A percentile compares a stretch with the other conserved stretches of the same genome.
These are phyloP conservation scores for Drosophila insularis DNA, from an alignment of 1,140 invertebrate genomes.

Conservation along the genomic window DNA sequence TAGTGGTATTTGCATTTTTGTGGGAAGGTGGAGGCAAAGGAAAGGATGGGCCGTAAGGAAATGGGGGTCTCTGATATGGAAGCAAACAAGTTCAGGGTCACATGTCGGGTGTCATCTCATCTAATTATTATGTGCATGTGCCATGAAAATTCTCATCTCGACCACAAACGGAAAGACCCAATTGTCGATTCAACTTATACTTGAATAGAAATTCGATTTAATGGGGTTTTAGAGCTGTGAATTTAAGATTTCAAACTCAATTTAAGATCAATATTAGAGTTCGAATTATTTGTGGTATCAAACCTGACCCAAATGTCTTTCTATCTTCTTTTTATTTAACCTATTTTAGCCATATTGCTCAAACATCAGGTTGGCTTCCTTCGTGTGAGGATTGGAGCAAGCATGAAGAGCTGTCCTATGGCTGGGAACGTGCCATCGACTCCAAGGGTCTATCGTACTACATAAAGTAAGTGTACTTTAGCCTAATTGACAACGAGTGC, in stretches of 20 bases:
- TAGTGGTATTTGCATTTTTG: constrained; percentile 2
- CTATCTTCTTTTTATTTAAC: too few relatives aligned
- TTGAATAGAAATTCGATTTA: neutral
- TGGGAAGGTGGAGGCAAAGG: neutral
- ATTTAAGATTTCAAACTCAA: neutral
- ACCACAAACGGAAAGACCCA: constrained; percentile 4
- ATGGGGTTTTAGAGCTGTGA: neutral
- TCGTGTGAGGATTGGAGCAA: constrained; percentile 90
- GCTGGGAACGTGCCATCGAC: constrained; percentile 93
- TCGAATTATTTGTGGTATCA: too few relatives aligned
- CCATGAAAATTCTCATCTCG: neutral
- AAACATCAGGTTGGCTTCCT: constrained; percentile 92
- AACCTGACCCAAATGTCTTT: neutral
- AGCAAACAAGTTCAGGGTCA: constrained; percentile 41
- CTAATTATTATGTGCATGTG: constrained; percentile 4
- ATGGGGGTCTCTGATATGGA: neutral
- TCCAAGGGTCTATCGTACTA: constrained; percentile 90
- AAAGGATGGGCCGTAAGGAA: neutral
- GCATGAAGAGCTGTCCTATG: constrained; percentile 88
- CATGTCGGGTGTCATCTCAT: constrained; percentile 14
- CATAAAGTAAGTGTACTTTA: constrained; percentile 90
- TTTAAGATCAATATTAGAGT: too few relatives aligned
- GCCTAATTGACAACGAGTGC: neutral
- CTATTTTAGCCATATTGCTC: constrained; percentile 88
- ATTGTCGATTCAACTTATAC: neutral